Evolutionary conservation across 2,888 invertebrate genomes (phyloP).

Genomic region (Podabrus alpinus): DNA sequence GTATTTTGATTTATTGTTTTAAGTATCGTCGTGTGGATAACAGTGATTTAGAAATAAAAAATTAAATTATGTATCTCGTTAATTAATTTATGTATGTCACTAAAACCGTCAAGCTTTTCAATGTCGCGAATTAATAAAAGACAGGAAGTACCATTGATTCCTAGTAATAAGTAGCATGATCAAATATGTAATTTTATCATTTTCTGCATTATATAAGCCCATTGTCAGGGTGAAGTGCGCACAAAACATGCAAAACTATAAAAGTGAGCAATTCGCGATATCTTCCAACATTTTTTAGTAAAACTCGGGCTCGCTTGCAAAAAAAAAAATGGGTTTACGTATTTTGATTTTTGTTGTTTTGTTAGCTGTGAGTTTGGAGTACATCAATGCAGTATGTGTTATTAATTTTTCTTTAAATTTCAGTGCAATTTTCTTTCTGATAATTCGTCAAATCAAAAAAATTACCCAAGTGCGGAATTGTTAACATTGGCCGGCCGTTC

Average conservation of each 20-base stretch:
- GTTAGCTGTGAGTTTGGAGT: neutral
- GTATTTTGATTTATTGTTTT: neutral
- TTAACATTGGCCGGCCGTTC: no score
- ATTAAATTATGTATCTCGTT: neutral
- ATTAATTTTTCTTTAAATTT: neutral
- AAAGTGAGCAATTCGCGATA: neutral
- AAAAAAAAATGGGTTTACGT: constrained; percentile 9
- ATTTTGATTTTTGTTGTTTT: constrained; percentile 21
- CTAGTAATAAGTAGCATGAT: constrained; percentile 8
- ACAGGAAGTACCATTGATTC: constrained; percentile 26
- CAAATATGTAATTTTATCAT: constrained; percentile 6
- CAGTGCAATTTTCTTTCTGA: neutral
- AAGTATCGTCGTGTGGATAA: neutral
- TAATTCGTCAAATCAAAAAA: neutral
- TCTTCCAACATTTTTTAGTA: neutral
- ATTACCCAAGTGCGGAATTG: no score
- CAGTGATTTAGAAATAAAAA: neutral
- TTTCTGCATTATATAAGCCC: constrained; percentile 24
- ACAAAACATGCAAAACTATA: constrained; percentile 6
- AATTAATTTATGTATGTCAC: neutral
- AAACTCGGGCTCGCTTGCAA: neutral
- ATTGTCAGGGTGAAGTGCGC: constrained; percentile 27
- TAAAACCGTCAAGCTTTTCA: constrained; percentile 7
- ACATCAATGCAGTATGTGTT: constrained; percentile 8
- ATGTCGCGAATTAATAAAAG: constrained; percentile 18